Base-by-base conservation (phyloP, 2,888 invertebrate species). In the Drosophila fulvimacula region DNA sequence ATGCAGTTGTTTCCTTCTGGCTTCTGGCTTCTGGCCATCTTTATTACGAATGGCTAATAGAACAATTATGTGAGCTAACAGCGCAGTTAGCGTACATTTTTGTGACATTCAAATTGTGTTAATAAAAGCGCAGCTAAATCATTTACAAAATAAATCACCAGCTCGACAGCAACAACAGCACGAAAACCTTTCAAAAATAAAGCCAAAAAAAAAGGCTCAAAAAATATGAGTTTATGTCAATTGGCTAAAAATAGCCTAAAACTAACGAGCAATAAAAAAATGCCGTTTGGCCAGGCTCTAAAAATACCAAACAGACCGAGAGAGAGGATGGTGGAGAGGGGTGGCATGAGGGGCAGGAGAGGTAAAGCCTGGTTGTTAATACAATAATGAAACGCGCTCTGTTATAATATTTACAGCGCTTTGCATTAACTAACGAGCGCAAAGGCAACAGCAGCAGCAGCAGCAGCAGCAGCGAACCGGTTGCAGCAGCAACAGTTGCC, bases 381-480 rank as follows among this genome's bases (percentile, higher is more conserved):
- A 80, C 75, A 88, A 88, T 84, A 88, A 86, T 88, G 87, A 76
- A 88, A 87, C 70, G 78, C 76, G 79, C 74, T 75, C 78, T 79
- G 81, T 64, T 81, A 82, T 88, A 88, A 87, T 88, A 85, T 88
- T 87, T 88, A 87, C 87, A 87, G 83, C 87, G 52, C 76, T 81
- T 76, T 79, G 88, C 85, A 88, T 88, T 88, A 88, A 86, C 88
- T 88, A 88, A 85, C 88, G 87, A 88, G 88, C 87, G 74, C 65
- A 51, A 21, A 38, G 44, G 49, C 62, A 69, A 46, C 62, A 51
- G 21, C 62, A 66, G 21, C 44, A 24, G 65, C 57, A 21, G 27
- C 51, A 42, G 10, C 7, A 6, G 30, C 17, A 11, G 13, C 49
- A 19, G 59, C 44, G 19, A 41, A 41, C 41, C 41, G 41, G 41